Percentiles rank a stretch among this genome's conserved stretches.
These are phyloP conservation scores for Girardia tigrina DNA, from an alignment of 2,888 invertebrate species.

Conservation along the genomic window DNA sequence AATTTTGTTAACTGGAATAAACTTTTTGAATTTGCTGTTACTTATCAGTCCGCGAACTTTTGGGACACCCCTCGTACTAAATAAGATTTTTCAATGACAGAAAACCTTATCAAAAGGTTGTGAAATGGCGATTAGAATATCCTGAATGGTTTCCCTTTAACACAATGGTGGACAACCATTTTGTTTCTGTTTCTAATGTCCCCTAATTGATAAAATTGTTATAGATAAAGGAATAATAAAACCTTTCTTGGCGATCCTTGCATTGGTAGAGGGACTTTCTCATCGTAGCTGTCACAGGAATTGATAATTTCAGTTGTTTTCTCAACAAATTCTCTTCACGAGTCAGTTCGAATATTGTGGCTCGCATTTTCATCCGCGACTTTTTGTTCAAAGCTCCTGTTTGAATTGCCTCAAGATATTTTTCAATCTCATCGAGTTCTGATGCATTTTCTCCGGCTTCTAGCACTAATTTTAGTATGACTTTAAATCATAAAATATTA, in stretches of 20 bases:
- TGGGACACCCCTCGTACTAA: no score
- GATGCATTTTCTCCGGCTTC: not conserved
- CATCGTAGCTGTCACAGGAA: not conserved
- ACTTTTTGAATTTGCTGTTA: no score
- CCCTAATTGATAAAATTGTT: no score
- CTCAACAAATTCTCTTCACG: slow-evolving; percentile 2
- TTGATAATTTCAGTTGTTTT: slow-evolving; percentile 14
- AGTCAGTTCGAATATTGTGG: not conserved
- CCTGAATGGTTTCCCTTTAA: no score
- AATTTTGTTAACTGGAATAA: no score
- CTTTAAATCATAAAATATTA: not conserved
- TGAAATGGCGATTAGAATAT: no score
- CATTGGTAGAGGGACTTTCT: not conserved
- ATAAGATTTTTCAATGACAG: not conserved
- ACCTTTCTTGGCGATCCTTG: not conserved
- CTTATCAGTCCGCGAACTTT: not conserved
- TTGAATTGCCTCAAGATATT: slow-evolving; percentile 59
- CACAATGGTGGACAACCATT: no score
- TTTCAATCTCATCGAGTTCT: slow-evolving; percentile 63
- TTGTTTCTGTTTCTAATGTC: no score
- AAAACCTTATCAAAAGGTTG: not conserved
- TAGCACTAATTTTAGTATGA: not conserved
- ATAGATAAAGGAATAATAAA: not conserved
- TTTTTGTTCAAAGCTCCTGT: not conserved
- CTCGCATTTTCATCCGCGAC: not conserved